These are phyloP conservation scores for Scrobipalpa costella DNA, from an alignment of 2,888 invertebrate species.

Conservation along the genomic window DNA sequence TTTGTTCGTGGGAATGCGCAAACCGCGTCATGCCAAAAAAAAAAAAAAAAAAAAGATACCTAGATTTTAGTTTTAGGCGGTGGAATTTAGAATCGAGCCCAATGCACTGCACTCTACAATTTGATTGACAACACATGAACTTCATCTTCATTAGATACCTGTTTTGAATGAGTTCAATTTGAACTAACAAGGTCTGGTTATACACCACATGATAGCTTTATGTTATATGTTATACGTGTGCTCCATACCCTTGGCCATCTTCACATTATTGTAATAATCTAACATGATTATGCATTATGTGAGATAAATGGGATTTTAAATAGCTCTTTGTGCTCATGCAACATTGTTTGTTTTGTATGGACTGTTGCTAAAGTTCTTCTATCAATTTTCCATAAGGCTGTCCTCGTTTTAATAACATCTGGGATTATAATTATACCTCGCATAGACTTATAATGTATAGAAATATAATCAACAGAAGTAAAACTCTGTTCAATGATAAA, in stretches of 20 bases:
- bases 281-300: background rate
- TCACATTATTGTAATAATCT: background rate
- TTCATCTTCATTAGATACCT: background rate
- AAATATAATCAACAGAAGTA: background rate
- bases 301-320: background rate
- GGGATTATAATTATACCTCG: background rate
- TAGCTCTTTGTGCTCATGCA: background rate
- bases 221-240: slow-evolving; percentile 1
- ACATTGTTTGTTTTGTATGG: background rate
- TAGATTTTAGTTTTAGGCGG: too few species aligned
- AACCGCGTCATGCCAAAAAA: too few species aligned
- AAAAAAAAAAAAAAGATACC: too few species aligned
- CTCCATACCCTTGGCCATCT: slow-evolving; percentile 7
- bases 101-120: background rate
- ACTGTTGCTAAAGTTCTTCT: background rate
- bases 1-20: too few species aligned
- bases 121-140: slow-evolving; percentile 8
- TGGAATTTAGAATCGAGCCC: background rate
- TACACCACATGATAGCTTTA: background rate
- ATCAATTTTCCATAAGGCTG: background rate
- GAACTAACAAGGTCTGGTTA: slow-evolving; percentile 6
- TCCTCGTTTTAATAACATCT: background rate
- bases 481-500: background rate
- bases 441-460: background rate
- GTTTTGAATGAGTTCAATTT: slow-evolving; percentile 7